These are phyloP conservation scores for Saccopteryx bilineata DNA, from an alignment of 2,113 vertebrate genomes.

Conservation along the genomic window DNA sequence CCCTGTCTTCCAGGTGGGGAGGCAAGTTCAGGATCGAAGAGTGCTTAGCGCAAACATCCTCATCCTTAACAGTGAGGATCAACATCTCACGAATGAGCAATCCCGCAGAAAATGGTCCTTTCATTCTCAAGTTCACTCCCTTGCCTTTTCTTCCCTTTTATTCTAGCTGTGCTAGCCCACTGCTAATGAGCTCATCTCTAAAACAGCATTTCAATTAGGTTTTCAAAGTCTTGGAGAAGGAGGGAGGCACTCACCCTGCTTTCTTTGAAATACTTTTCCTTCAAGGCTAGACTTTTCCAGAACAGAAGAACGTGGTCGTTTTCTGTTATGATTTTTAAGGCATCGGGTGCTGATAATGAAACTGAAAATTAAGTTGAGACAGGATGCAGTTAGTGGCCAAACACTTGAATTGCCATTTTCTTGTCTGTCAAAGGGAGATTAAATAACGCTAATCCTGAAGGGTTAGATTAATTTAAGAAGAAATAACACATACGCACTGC, in stretches of 20 bases:
- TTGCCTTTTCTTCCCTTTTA: not conserved
- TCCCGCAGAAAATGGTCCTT: constrained; percentile 52
- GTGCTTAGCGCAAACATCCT: constrained; percentile 27
- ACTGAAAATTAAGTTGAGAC: constrained; percentile 85
- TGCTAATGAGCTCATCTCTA: constrained; percentile 41
- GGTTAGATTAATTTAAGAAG: not conserved
- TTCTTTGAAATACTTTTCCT: constrained; percentile 95
- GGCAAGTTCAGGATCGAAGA: not conserved
- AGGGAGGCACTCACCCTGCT: constrained; percentile 91
- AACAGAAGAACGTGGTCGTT: constrained; percentile 95
- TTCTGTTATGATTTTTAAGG: constrained; percentile 96
- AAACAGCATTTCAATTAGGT: constrained; percentile 9
- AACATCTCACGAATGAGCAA: constrained; percentile 57
- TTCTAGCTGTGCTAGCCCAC: not conserved
- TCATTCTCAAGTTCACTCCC: constrained; percentile 31
- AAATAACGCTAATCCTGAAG: not conserved
- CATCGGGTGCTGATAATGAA: constrained; percentile 94
- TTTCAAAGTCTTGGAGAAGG: constrained; percentile 18
- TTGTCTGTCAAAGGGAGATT: not conserved
- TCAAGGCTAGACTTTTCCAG: constrained; percentile 97
- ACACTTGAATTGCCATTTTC: not conserved
- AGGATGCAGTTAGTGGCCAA: not conserved
- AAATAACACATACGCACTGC: not conserved
- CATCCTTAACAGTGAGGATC: constrained; percentile 43
- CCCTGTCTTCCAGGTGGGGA: not conserved